These are phyloP conservation scores for Hormaphis cornu DNA, from an alignment of 1,140 invertebrate species.

Conservation along the genomic window DNA sequence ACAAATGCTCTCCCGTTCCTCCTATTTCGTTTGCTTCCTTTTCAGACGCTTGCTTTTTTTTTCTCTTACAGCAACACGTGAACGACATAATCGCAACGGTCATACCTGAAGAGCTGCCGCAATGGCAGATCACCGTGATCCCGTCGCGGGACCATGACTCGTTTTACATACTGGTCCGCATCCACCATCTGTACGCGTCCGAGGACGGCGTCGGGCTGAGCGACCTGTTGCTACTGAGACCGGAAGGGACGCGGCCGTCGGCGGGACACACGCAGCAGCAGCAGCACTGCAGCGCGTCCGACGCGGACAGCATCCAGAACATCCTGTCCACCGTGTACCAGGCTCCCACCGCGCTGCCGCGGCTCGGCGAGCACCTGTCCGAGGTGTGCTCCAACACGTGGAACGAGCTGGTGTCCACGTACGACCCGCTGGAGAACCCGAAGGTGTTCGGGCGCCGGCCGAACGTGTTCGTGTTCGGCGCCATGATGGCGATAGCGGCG, in stretches of 20 bases:
- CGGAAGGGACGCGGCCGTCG: constrained; percentile 33
- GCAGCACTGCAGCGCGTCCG: neutral
- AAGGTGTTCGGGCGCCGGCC: constrained; percentile 53
- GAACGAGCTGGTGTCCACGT: constrained; percentile 68
- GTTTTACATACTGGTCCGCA: constrained; percentile 61
- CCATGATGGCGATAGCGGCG: constrained; percentile 51
- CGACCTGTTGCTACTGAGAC: constrained; percentile 60
- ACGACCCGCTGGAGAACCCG: constrained; percentile 63
- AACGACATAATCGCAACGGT: constrained; percentile 69
- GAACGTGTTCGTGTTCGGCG: constrained; percentile 48
- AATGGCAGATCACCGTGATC: constrained; percentile 72
- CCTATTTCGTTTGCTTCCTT: too few species aligned
- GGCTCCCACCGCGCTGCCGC: constrained; percentile 54
- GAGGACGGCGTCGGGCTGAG: constrained; percentile 59
- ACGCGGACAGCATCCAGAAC: constrained; percentile 33
- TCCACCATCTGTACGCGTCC: constrained; percentile 65
- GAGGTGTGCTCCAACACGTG: constrained; percentile 61
- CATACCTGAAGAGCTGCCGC: constrained; percentile 54
- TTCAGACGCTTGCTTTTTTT: too few species aligned
- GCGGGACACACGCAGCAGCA: constrained; percentile 34
- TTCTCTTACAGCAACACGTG: constrained; percentile 48
- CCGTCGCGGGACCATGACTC: constrained; percentile 46
- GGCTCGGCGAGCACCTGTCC: constrained; percentile 54
- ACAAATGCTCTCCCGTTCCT: too few species aligned
- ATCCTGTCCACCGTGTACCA: constrained; percentile 25